These are phyloP conservation scores for Corythornis cristatus DNA, from an alignment of 2,113 vertebrate species.

Conservation along the genomic window DNA sequence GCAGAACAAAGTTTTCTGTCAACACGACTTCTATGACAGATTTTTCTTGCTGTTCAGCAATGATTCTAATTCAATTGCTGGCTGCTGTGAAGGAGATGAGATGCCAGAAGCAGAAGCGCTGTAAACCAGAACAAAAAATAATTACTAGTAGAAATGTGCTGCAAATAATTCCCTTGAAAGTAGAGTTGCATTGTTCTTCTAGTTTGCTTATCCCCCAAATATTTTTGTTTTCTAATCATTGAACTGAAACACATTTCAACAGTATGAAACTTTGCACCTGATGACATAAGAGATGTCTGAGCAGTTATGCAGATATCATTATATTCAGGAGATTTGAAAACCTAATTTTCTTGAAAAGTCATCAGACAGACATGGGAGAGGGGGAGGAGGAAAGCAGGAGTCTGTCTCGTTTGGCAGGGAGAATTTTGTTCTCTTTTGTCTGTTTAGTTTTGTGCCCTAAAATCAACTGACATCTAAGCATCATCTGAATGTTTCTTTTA, in stretches of 20 bases:
- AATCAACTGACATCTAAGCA: background rate
- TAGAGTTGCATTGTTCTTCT: slow-evolving; percentile 29
- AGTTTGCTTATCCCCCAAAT: slow-evolving; percentile 15
- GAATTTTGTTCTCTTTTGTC: background rate
- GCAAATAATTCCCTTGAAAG: slow-evolving; percentile 62
- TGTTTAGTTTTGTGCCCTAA: background rate
- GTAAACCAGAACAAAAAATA: slow-evolving; percentile 72
- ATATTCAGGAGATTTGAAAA: slow-evolving; percentile 11
- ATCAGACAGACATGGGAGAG: background rate
- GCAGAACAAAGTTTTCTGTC: slow-evolving; percentile 65
- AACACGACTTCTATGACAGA: slow-evolving; percentile 67
- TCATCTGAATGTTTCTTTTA: background rate
- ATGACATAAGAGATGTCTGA: background rate
- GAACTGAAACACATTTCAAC: background rate
- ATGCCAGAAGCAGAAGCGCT: slow-evolving; percentile 69
- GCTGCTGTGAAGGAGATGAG: slow-evolving; percentile 74
- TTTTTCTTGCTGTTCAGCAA: slow-evolving; percentile 70
- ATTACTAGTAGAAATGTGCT: slow-evolving; percentile 67
- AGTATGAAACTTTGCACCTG: background rate
- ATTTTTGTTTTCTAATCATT: slow-evolving; percentile 48
- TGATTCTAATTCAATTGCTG: slow-evolving; percentile 72
- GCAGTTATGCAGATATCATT: background rate
- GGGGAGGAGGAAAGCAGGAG: background rate
- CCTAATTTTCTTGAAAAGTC: slow-evolving; percentile 19
- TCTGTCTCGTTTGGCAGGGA: background rate